These are phyloP conservation scores for Carposina sasakii DNA, from an alignment of 1,140 invertebrate species.

Conservation along the genomic window DNA sequence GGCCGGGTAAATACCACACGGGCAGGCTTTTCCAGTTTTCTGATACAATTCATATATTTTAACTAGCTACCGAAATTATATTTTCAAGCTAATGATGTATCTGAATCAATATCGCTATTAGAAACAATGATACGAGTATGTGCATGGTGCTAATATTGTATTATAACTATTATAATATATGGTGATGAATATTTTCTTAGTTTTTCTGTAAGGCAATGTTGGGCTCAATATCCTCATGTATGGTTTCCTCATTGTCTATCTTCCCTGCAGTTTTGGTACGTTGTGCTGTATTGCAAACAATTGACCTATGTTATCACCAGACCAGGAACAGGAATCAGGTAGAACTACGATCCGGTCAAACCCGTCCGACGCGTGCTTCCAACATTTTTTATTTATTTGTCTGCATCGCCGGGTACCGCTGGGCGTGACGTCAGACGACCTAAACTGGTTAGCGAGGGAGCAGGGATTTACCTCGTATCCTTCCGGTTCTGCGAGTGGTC, in stretches of 20 bases:
- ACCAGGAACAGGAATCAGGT: slow-evolving; percentile 72
- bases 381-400: slow-evolving; percentile 73
- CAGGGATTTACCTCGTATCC: slow-evolving; percentile 71
- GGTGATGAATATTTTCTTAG: too few relatives aligned
- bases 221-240: too few relatives aligned
- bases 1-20: slow-evolving; percentile 64
- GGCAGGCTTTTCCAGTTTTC: slow-evolving; percentile 68
- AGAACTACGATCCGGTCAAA: slow-evolving; percentile 71
- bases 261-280: too few relatives aligned
- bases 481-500: slow-evolving; percentile 69
- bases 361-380: slow-evolving; percentile 70
- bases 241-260: too few relatives aligned
- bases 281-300: too few relatives aligned
- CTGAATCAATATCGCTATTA: too few relatives aligned
- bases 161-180: too few relatives aligned
- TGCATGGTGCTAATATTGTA: too few relatives aligned
- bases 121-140: too few relatives aligned
- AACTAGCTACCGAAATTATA: too few relatives aligned
- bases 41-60: slow-evolving; percentile 60
- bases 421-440: slow-evolving; percentile 69
- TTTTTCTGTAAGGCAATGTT: too few relatives aligned
- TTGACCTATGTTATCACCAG: slow-evolving; percentile 50
- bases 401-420: slow-evolving; percentile 69
- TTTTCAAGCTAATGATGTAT: too few relatives aligned
- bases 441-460: slow-evolving; percentile 71